Evolutionary conservation across 2,888 invertebrate species (phyloP), one percentile per base, ranked within the genome.

Genomic region (Sinelater perroti): DNA sequence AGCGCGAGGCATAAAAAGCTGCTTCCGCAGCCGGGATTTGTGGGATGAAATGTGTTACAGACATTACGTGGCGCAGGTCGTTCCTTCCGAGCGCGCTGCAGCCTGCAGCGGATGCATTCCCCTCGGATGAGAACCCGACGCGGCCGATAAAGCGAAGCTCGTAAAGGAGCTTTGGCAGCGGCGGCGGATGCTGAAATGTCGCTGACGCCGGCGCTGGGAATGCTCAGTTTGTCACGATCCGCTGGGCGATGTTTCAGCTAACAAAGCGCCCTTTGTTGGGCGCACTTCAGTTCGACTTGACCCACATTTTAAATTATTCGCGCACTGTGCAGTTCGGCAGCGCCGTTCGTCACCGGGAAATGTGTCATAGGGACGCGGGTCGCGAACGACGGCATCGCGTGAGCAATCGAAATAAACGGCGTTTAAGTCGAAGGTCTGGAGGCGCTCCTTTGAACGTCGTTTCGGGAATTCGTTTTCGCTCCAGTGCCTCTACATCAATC

Each of bases 391-490:
- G n/a, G 8, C 14, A 14, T 31, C 14, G 46, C 46, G 46, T 46
- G 46, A 7, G 13, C 1, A 20, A 46, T 46, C 20, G 18, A 46
- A 46, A 31, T 46, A 46, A 46, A 46, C 46, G 46, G 31, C 31
- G 18, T 46, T 42, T 42, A 24, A 31, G 31, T 31, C 13, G 46
- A 46, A 31, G 46, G 46, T 46, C 46, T 46, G 21, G 46, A n/a
- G n/a, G 21, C 46, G 31, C 47, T 47, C 47, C 47, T 33, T 13
- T 13, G 18, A 47, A 35, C 33, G 16, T 47, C 18, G 33, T 47
- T 31, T 47, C 21, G 13, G 14, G 47, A 47, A 47, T 31, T 46
- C 13, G 31, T 33, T 47, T 14, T 10, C 33, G 33, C 47, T 47
- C 18, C 33, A 8, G 11, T 35, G 47, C 33, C 21, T 21, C 11